A percentile compares a stretch with the other conserved stretches of the same genome.
phyloP scores from a whole-genome alignment of 1,140 invertebrate genomes.

The Caligus rogercresseyi region DNA sequence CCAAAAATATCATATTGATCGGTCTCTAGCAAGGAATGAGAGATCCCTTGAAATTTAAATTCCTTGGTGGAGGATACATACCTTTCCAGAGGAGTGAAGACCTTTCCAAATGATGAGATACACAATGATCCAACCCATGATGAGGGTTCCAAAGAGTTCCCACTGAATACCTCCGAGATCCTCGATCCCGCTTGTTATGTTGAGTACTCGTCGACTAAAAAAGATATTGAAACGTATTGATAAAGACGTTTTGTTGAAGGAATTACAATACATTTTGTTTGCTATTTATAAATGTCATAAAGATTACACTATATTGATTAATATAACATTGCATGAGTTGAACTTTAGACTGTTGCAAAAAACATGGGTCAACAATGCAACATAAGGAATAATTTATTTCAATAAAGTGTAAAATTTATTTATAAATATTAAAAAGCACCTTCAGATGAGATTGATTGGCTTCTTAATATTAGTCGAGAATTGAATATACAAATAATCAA shows the following conservation, averaged over 20 bases:
- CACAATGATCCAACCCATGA: conserved; percentile 49
- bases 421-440: no score
- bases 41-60: conserved; percentile 20
- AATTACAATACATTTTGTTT: not conserved
- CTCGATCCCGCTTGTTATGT: conserved; percentile 64
- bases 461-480: no score
- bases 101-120: conserved; percentile 49
- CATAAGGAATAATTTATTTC: no score
- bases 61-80: no score
- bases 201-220: conserved; percentile 59
- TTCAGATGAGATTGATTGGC: no score
- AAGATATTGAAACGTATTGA: conserved; percentile 4
- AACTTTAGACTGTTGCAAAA: no score
- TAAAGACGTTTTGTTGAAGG: not conserved
- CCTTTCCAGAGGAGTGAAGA: conserved; percentile 54
- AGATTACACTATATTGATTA: no score
- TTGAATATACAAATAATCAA: no score
- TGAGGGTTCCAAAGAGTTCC: conserved; percentile 45
- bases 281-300: not conserved
- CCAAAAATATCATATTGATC: not conserved
- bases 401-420: no score
- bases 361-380: no score
- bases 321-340: no score
- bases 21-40: no score
- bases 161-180: conserved; percentile 56